Conservation (phyloP, 2,113 vertebrate genomes). For the Balaenoptera acutorostrata region DNA sequence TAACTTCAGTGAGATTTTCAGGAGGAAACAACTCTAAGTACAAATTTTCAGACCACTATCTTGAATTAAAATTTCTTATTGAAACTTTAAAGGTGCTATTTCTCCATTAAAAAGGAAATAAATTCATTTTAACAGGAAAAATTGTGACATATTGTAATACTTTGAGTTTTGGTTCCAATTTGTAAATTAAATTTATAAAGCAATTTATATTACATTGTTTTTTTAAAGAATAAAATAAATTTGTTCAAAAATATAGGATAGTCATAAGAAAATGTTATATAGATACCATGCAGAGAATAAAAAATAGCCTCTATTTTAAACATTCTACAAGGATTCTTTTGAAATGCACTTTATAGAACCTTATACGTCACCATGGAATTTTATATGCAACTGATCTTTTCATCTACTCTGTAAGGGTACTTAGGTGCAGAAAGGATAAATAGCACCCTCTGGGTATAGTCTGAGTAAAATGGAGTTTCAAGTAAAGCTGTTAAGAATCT, state of each 20-base stretch:
- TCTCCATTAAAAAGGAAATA: background rate
- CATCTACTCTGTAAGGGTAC: background rate
- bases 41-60: background rate
- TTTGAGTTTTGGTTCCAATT: background rate
- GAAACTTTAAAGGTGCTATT: background rate
- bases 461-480: background rate
- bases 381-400: background rate
- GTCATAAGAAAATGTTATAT: background rate
- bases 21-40: background rate
- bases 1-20: background rate
- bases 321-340: background rate
- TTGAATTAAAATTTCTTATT: background rate
- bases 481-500: background rate
- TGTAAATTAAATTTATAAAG: background rate
- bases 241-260: background rate
- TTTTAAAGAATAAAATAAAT: background rate
- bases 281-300: background rate
- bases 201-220: background rate
- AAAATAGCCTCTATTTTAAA: background rate
- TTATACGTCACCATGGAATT: background rate
- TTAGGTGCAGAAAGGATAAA: background rate
- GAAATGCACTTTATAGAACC: background rate
- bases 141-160: background rate
- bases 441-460: background rate
- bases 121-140: background rate